phyloP scores from a whole-genome alignment of 2,113 vertebrate genomes.

The Neomonachus schauinslandi region DNA sequence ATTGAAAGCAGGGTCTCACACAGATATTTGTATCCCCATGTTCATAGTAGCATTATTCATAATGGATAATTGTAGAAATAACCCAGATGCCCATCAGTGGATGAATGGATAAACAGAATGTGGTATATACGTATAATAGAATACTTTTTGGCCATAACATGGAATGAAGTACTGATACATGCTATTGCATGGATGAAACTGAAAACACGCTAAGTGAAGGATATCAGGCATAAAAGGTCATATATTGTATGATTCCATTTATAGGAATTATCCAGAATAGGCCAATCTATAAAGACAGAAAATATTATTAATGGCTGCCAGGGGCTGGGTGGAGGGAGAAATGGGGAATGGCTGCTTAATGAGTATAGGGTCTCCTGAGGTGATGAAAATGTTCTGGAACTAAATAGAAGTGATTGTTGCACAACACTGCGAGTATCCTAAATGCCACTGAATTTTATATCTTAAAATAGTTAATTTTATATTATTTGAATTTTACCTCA shows the following conservation, averaged over 20 bases:
- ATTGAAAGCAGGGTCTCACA: not conserved
- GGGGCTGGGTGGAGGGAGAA: not conserved
- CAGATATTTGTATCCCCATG: no score
- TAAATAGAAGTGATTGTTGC: not conserved
- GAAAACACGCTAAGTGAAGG: not conserved
- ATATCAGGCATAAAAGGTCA: not conserved
- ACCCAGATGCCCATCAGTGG: not conserved
- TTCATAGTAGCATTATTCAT: not conserved
- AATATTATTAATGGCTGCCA: not conserved
- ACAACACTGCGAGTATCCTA: not conserved
- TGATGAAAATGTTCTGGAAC: not conserved
- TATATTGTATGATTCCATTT: not conserved
- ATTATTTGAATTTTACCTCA: not conserved
- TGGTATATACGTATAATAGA: not conserved
- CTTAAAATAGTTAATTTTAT: not conserved
- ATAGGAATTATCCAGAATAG: not conserved
- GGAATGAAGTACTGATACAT: not conserved
- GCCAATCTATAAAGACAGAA: not conserved
- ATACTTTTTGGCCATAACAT: not conserved
- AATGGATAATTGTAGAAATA: not conserved
- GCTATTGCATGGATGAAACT: not conserved
- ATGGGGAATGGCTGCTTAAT: not conserved
- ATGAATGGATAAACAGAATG: not conserved
- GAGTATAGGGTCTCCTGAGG: not conserved
- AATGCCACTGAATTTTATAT: not conserved